phyloP scores from a whole-genome alignment of 2,888 invertebrate species.

The Caenorhabditis japonica region DNA sequence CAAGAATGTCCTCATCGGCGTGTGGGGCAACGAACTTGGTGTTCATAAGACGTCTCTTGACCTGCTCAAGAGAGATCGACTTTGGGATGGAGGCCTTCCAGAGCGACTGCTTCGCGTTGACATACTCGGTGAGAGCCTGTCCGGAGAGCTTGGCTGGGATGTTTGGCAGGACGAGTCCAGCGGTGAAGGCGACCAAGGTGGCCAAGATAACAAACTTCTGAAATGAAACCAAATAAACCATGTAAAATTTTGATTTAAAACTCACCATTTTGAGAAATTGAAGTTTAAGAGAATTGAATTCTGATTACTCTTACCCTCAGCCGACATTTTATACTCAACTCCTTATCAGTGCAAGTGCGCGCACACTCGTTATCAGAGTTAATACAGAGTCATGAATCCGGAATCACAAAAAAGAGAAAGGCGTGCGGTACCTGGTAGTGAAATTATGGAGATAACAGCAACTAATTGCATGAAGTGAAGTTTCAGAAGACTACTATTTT shows the following conservation, averaged over 20 bases:
- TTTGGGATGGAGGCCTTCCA: conserved; percentile 45
- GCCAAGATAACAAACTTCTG: conserved; percentile 43
- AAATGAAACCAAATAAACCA: not conserved
- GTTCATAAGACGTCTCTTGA: conserved; percentile 52
- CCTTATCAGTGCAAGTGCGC: conserved; percentile 26
- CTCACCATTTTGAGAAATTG: conserved; percentile 31
- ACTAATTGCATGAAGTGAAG: conserved; percentile 37
- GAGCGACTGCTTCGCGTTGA: conserved; percentile 47
- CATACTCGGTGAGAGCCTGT: conserved; percentile 47
- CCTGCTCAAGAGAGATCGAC: conserved; percentile 23
- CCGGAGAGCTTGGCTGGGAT: conserved; percentile 22
- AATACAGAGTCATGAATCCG: conserved; percentile 35
- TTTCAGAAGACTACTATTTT: too few relatives aligned
- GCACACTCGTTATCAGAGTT: conserved; percentile 27
- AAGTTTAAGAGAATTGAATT: conserved; percentile 23
- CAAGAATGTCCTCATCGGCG: conserved; percentile 26
- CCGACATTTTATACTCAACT: conserved; percentile 10
- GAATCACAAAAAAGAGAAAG: conserved; percentile 10
- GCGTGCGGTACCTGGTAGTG: conserved; percentile 30
- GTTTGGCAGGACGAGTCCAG: conserved; percentile 39
- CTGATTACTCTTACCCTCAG: conserved; percentile 12
- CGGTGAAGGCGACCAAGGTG: conserved; percentile 23
- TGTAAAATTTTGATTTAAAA: not conserved
- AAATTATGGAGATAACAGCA: conserved; percentile 10
- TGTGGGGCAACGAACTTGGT: conserved; percentile 38